Base-by-base conservation (phyloP, 2,797 vertebrate genomes). In the Otolemur crassicaudatus region DNA sequence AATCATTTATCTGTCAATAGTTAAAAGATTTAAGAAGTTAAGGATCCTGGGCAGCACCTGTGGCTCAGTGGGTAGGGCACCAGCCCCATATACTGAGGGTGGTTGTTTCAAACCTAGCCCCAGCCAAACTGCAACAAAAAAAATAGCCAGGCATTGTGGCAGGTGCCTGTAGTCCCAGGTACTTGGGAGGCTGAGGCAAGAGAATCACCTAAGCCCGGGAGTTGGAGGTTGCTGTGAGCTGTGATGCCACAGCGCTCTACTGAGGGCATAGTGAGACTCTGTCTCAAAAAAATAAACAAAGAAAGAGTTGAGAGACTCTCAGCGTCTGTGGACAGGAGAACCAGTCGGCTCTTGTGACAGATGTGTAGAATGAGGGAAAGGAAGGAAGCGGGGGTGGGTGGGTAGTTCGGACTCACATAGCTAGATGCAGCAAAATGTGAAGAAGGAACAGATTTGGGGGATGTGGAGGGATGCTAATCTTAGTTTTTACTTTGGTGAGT, bases 1-100 rank as follows among this genome's bases (percentile, higher is more conserved):
- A 83, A 87, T 75, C 9, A 69, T 81, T 96, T 96, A 93, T 95
- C 13, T 80, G 5, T 92, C 46, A 73, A 19, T 85, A 89, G 9
- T 7, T 81, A 34, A 46, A 75, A 92, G 89, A 92, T 12, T 79
- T 65, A 49, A 31, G 61, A 82, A 73, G 23, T 80, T 88, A 70
- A 85, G 37, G 40, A 58, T 9, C 17, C 17, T 86, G 40, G 40
- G 40, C 40, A 5, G 40, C 40, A 43, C 40, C 40, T 43, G 40
- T 43, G 40, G 40, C 40, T 43, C 40, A 43, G 40, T 43, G 40
- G 40, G 40, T 43, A 43, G 40, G 40, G 40, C 7, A 7, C 40
- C 40, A 43, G 40, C 40, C 40, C 40, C 40, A 43, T 43, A 43
- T 7, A 43, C 40, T 43, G 40, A 43, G 40, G 6, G 40, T 43